Conservation (phyloP, 2,113 vertebrate genomes). For the Odocoileus virginianus region DNA sequence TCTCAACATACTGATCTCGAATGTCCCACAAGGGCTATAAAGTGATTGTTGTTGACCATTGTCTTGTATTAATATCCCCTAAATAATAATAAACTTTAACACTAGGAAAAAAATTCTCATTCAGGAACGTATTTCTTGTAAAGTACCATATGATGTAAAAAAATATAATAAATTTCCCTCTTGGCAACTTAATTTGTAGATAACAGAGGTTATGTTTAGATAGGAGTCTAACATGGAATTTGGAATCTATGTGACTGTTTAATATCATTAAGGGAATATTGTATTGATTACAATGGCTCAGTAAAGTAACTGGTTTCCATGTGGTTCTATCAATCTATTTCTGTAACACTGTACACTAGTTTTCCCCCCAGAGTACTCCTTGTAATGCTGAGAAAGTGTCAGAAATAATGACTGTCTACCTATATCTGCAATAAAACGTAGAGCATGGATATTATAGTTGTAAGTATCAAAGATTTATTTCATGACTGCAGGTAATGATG, state of each 20-base stretch:
- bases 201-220: conserved; percentile 73
- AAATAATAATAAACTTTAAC: conserved; percentile 74
- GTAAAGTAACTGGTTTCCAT: conserved; percentile 82
- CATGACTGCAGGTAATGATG: conserved; percentile 90
- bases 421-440: conserved; percentile 90
- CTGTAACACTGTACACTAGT: conserved; percentile 82
- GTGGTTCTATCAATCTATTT: conserved; percentile 86
- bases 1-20: neutral
- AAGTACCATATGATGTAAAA: conserved; percentile 68
- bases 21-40: conserved; percentile 61
- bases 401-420: conserved; percentile 90
- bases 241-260: conserved; percentile 79
- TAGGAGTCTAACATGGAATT: conserved; percentile 75
- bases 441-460: conserved; percentile 89
- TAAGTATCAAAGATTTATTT: conserved; percentile 92
- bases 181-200: conserved; percentile 81
- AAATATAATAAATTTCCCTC: conserved; percentile 71
- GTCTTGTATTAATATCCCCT: conserved; percentile 72
- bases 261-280: conserved; percentile 86
- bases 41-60: conserved; percentile 70
- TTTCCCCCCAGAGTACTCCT: conserved; percentile 84
- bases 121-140: conserved; percentile 68
- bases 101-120: conserved; percentile 49
- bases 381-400: conserved; percentile 88
- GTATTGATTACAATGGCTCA: conserved; percentile 79